Base-by-base conservation (phyloP, 2,797 vertebrate genomes). In the Sparidentex hasta region DNA sequence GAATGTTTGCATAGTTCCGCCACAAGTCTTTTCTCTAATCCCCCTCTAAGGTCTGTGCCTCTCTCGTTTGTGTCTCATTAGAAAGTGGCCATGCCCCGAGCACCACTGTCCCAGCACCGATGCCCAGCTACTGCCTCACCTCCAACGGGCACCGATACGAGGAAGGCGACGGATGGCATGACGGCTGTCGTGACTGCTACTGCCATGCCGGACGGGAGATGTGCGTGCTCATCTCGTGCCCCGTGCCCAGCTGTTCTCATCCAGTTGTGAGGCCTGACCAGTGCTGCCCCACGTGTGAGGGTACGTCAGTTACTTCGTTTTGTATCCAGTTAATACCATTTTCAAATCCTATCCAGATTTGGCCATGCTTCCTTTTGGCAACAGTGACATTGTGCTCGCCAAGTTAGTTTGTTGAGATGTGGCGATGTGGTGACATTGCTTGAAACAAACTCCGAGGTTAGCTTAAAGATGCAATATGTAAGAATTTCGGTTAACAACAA, bases 201-300 rank as follows among this genome's bases (percentile, higher is more conserved):
- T 96, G 96, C 84, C 93, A 95, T 50, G 87, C 86, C 0, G 95
- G 95, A 5, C 90, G 94, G n/a, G 96, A 96, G 90, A 96, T 96
- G 96, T 96, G 96, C 43, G 94, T 96, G 23, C 93, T 96, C 81
- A 96, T 96, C 77, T 94, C 95, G 66, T 96, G 96, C 68, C 90
- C 95, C 0, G 93, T 94, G 48, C 96, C 96, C 74, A 91, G 86
- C 89, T 96, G 96, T 44, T 79, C 91, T 33, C 85, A 93, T 52
- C 96, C 96, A 0, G 91, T 93, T 14, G 93, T 96, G 78, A 89
- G 92, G 83, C 82, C 87, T 4, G 92, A 95, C 72, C 96, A 96
- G 78, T 96, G 96, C 76, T 96, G 96, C 76, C 96, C 96, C 4
- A 93, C 92, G 52, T 96, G 96, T 78, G 95, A 96, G 25, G 96